These are phyloP conservation scores for Protosalanx chinensis DNA, from an alignment of 2,797 vertebrate species.

Conservation along the genomic window DNA sequence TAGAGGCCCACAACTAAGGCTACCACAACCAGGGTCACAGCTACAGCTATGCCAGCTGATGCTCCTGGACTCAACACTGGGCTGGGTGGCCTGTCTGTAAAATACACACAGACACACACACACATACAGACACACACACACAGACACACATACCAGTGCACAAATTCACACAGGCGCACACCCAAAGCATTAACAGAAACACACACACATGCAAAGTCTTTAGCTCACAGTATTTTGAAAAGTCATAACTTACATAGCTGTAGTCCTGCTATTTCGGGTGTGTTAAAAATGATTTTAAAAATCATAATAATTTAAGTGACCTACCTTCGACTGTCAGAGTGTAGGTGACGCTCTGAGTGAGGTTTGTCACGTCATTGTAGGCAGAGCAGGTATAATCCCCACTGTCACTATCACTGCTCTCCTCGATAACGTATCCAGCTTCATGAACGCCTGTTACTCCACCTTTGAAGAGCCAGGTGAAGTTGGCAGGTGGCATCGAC, in stretches of 20 bases:
- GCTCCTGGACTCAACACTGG: constrained; percentile 12
- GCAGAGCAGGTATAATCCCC: constrained; percentile 28
- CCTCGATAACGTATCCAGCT: constrained; percentile 15
- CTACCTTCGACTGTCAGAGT: constrained; percentile 17
- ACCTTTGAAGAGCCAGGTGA: constrained; percentile 38
- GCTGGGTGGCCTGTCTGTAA: background rate
- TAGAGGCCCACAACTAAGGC: background rate
- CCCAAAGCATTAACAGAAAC: background rate
- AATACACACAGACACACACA: constrained; percentile 5
- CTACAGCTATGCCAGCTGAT: constrained; percentile 18
- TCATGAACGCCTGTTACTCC: background rate
- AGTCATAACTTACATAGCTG: no score
- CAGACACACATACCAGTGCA: background rate
- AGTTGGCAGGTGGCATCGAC: constrained; percentile 27
- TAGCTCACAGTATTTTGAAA: no score
- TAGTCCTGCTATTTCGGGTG: background rate
- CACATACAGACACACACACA: background rate
- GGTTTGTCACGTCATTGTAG: constrained; percentile 19
- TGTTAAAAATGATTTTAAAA: background rate
- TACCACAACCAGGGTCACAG: constrained; percentile 11
- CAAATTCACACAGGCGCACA: background rate
- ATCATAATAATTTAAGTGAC: background rate
- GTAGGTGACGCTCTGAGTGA: background rate
- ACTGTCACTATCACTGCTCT: constrained; percentile 14
- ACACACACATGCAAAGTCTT: background rate